phyloP scores from a whole-genome alignment of 2,888 invertebrate genomes.

The Morpho achilles region DNA sequence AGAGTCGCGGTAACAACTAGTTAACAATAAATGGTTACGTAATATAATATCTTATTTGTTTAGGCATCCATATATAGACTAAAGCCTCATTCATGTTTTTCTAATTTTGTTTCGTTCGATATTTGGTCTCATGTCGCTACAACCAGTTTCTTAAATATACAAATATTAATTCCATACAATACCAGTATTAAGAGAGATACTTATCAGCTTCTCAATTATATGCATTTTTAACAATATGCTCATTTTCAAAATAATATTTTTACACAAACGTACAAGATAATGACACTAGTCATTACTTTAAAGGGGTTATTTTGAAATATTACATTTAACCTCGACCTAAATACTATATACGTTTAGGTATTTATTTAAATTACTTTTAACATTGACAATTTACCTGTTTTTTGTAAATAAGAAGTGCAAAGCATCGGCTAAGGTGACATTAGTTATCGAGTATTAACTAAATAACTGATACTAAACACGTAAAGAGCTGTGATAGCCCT shows the following conservation, averaged over 20 bases:
- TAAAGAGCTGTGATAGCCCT: too few relatives aligned
- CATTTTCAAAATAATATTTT: not conserved
- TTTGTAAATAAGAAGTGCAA: conserved; percentile 9
- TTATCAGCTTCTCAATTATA: not conserved
- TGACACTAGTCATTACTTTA: conserved; percentile 4
- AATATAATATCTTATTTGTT: too few relatives aligned
- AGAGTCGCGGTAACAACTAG: too few relatives aligned
- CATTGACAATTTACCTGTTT: conserved; percentile 11
- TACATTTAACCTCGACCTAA: conserved; percentile 23
- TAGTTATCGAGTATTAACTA: conserved; percentile 3
- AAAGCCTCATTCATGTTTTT: too few relatives aligned
- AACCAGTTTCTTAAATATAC: too few relatives aligned
- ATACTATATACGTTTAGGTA: conserved; percentile 15
- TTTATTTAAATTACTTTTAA: conserved; percentile 22
- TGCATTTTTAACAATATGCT: not conserved
- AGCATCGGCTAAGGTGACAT: conserved; percentile 6
- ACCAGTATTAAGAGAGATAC: too few relatives aligned
- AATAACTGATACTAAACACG: too few relatives aligned
- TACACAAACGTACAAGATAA: conserved; percentile 7
- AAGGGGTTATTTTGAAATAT: conserved; percentile 12
- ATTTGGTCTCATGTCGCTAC: too few relatives aligned
- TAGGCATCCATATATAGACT: too few relatives aligned
- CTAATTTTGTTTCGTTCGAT: too few relatives aligned
- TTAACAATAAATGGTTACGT: too few relatives aligned
- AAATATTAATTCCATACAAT: too few relatives aligned